Evolutionary conservation across 2,113 vertebrate species (phyloP).

Genomic region (Leucopternis melanops): DNA sequence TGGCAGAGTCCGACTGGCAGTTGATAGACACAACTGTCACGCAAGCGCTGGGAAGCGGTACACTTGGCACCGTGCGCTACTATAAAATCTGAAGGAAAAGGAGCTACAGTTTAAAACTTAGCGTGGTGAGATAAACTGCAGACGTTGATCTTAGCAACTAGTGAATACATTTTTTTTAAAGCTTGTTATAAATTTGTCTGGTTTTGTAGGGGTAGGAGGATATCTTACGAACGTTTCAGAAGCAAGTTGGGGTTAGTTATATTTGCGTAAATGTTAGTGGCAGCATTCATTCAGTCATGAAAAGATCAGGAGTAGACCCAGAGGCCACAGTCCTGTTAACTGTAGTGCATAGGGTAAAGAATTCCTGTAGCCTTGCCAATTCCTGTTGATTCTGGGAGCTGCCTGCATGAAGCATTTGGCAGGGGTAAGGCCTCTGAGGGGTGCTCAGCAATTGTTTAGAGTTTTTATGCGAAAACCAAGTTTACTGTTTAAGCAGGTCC

Average conservation of each 20-base stretch:
- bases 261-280: not conserved
- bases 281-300: not conserved
- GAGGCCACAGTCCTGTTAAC: not conserved
- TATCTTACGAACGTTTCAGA: not conserved
- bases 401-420: not conserved
- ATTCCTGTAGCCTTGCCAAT: not conserved
- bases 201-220: not conserved
- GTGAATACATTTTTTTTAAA: not conserved
- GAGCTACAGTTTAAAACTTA: not conserved
- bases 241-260: not conserved
- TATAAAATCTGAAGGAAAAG: not conserved
- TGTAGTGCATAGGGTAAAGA: not conserved
- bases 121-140: not conserved
- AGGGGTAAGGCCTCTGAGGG: not conserved
- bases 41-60: not conserved
- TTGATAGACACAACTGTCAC: not conserved
- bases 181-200: not conserved
- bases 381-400: not conserved
- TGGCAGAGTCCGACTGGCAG: not conserved
- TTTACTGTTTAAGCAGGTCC: not conserved
- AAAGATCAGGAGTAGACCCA: not conserved
- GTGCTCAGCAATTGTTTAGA: not conserved
- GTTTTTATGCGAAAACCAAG: not conserved
- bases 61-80: not conserved
- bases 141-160: not conserved